Evolutionary conservation across 2,888 invertebrate genomes (phyloP).

Genomic region (Frankliniella intonsa): DNA sequence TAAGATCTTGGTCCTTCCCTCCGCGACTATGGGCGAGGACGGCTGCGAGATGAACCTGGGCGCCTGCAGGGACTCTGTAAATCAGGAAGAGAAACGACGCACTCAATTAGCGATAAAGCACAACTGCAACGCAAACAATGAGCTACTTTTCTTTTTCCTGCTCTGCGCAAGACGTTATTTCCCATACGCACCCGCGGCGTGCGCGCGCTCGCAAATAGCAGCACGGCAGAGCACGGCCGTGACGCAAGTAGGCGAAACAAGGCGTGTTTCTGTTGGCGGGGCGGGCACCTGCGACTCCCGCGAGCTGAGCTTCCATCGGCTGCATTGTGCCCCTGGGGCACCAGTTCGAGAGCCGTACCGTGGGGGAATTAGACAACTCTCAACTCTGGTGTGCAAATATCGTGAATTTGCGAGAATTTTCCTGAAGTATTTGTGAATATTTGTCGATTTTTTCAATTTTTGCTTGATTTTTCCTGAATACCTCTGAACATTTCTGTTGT

Average conservation of each 20-base stretch:
- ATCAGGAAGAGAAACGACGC: neutral
- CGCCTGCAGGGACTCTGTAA: conserved; percentile 66
- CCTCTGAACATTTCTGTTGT: too few relatives aligned
- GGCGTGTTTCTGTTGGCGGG: neutral
- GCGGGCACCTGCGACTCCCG: neutral
- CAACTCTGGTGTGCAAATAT: too few relatives aligned
- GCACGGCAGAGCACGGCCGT: too few relatives aligned
- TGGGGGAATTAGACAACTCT: too few relatives aligned
- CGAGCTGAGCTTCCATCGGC: too few relatives aligned
- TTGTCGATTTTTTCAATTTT: too few relatives aligned
- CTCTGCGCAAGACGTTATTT: neutral
- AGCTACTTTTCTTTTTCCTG: neutral
- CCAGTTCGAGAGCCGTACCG: too few relatives aligned
- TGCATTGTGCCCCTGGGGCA: too few relatives aligned
- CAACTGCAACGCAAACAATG: neutral
- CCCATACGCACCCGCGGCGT: neutral
- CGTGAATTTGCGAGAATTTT: too few relatives aligned
- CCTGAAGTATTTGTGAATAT: too few relatives aligned
- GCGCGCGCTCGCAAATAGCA: neutral
- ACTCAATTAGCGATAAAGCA: too few relatives aligned
- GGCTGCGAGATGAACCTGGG: conserved; percentile 84
- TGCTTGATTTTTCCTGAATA: too few relatives aligned
- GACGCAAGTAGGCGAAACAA: neutral
- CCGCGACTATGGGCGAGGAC: conserved; percentile 78
- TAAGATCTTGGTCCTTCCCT: conserved; percentile 84